Conservation (phyloP, 2,797 vertebrate genomes). For the Perodicticus potto region DNA sequence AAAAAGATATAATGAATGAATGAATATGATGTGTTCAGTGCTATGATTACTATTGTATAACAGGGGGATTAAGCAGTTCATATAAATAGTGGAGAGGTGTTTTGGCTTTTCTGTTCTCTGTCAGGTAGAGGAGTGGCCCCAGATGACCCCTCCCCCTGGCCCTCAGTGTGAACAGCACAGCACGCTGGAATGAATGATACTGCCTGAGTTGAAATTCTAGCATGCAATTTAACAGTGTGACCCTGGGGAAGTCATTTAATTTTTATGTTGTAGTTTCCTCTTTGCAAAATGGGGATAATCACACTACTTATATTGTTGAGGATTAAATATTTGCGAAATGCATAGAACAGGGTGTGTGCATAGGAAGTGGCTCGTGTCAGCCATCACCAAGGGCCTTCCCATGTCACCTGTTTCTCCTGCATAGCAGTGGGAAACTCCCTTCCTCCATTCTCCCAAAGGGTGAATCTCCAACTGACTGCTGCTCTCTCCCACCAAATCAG, state of each 20-base stretch:
- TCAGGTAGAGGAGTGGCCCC: background rate
- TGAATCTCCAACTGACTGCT: background rate
- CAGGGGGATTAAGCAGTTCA: background rate
- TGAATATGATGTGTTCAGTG: background rate
- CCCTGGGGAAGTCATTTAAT: background rate
- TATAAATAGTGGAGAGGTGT: background rate
- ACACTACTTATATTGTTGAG: background rate
- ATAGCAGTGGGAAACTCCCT: accelerated
- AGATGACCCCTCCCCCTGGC: background rate
- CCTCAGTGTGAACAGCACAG: background rate
- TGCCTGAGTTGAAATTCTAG: background rate
- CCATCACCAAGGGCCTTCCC: background rate
- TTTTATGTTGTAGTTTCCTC: background rate
- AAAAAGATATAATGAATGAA: background rate
- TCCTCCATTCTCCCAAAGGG: too few species aligned
- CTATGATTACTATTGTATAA: background rate
- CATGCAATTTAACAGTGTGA: background rate
- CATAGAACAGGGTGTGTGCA: background rate
- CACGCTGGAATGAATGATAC: accelerated
- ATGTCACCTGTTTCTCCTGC: background rate
- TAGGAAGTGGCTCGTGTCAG: background rate
- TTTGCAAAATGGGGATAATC: background rate
- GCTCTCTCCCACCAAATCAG: background rate
- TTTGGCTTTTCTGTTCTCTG: background rate
- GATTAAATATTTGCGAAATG: background rate